phyloP scores from a whole-genome alignment of 2,888 invertebrate genomes.

The Biston stratarius region DNA sequence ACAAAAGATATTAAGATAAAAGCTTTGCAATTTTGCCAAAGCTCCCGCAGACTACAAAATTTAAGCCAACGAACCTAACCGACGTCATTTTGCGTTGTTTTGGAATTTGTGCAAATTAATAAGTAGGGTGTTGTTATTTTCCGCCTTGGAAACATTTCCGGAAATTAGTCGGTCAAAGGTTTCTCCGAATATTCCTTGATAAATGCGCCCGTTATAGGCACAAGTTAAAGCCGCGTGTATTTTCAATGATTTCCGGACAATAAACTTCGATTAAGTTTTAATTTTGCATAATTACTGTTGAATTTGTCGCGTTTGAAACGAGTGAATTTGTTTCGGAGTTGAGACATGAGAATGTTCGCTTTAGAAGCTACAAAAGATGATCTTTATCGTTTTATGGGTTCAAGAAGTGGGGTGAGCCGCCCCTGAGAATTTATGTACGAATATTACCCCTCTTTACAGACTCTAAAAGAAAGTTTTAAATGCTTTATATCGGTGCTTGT shows the following conservation, averaged over 20 bases:
- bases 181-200: slow-evolving; percentile 12
- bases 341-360: slow-evolving; percentile 55
- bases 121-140: slow-evolving; percentile 31
- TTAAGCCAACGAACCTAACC: slow-evolving; percentile 40
- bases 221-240: slow-evolving; percentile 25
- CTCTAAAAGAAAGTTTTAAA: slow-evolving; percentile 78
- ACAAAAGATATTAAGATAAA: slow-evolving; percentile 41
- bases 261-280: slow-evolving; percentile 53
- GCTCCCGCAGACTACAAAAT: slow-evolving; percentile 36
- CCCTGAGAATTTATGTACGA: slow-evolving; percentile 69
- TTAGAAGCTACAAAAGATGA: slow-evolving; percentile 72
- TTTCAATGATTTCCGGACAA: slow-evolving; percentile 42
- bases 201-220: slow-evolving; percentile 13
- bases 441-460: slow-evolving; percentile 67
- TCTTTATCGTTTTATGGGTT: slow-evolving; percentile 78
- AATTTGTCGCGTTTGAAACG: slow-evolving; percentile 55
- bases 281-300: slow-evolving; percentile 57
- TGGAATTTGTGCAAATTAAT: slow-evolving; percentile 39
- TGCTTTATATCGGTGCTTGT: slow-evolving; percentile 67
- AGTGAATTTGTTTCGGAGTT: slow-evolving; percentile 53
- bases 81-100: slow-evolving; percentile 37
- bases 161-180: slow-evolving; percentile 33
- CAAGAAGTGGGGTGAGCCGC: slow-evolving; percentile 63
- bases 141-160: slow-evolving; percentile 28
- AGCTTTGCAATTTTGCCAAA: slow-evolving; percentile 42